Percentiles rank a stretch among this genome's conserved stretches.
phyloP scores from a whole-genome alignment of 64 coral and sea anemone species.

The Porites australiensis region DNA sequence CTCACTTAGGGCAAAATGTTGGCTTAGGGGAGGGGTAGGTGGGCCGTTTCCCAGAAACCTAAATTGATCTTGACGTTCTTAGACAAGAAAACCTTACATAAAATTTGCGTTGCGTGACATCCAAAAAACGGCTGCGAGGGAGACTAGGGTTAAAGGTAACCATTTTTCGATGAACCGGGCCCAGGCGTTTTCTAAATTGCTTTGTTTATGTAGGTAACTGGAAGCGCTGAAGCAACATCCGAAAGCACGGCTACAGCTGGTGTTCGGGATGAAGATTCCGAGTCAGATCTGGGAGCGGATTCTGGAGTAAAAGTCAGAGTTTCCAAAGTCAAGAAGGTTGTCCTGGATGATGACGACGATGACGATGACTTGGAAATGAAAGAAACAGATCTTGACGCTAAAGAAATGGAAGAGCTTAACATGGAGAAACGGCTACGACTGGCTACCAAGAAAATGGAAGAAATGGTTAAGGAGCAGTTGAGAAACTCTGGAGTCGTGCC shows the following conservation, averaged over 20 bases:
- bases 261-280: background rate
- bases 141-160: too few relatives aligned
- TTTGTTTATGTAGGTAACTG: background rate
- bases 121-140: too few relatives aligned
- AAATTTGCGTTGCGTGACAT: too few relatives aligned
- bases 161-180: too few relatives aligned
- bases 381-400: conserved; percentile 26
- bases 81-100: too few relatives aligned
- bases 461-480: conserved; percentile 83
- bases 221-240: background rate
- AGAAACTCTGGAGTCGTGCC: conserved; percentile 81
- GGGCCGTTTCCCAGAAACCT: too few relatives aligned
- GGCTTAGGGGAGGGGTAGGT: too few relatives aligned
- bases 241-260: background rate
- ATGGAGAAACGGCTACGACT: conserved; percentile 64
- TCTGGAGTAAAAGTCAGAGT: conserved; percentile 70
- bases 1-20: too few relatives aligned
- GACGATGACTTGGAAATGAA: conserved; percentile 24
- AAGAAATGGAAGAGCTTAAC: conserved; percentile 57
- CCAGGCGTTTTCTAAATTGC: background rate
- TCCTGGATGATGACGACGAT: conserved; percentile 38
- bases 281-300: background rate
- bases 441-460: conserved; percentile 88
- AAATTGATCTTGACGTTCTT: too few relatives aligned
- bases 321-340: conserved; percentile 59